These are phyloP conservation scores for Anoplolepis gracilipes DNA, from an alignment of 1,140 invertebrate genomes.

Conservation along the genomic window DNA sequence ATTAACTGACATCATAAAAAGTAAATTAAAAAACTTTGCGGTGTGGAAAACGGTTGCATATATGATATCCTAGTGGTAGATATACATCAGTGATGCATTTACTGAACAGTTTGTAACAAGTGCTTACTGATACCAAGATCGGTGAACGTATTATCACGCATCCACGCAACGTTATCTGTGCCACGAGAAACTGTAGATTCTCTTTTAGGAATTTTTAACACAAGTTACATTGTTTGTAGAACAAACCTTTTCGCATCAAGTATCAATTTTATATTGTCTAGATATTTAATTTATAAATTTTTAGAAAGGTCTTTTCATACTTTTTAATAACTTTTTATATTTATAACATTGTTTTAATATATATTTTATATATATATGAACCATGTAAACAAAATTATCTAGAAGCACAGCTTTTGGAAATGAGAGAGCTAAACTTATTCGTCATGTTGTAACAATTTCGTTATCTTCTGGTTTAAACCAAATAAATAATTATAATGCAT, in stretches of 20 bases:
- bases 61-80: background rate
- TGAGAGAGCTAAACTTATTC: background rate
- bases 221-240: background rate
- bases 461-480: background rate
- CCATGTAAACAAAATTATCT: background rate
- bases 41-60: constrained; percentile 7
- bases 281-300: background rate
- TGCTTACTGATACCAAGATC: background rate
- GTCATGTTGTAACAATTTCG: background rate
- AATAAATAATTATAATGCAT: background rate
- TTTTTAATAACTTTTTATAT: background rate
- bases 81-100: constrained; percentile 12
- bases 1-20: constrained; percentile 20
- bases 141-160: background rate
- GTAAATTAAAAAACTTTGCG: constrained; percentile 22
- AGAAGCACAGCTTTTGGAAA: background rate
- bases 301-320: background rate
- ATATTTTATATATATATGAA: background rate
- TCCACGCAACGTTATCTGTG: constrained; percentile 22
- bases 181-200: background rate
- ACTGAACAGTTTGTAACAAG: background rate
- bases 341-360: background rate
- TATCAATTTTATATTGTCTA: too few relatives aligned
- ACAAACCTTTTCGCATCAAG: background rate
- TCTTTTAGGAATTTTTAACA: background rate